A percentile compares a stretch with the other conserved stretches of the same genome.
Evolutionary conservation across 2,113 vertebrate species (phyloP).

Genomic region (Oncorhynchus gorbuscha): DNA sequence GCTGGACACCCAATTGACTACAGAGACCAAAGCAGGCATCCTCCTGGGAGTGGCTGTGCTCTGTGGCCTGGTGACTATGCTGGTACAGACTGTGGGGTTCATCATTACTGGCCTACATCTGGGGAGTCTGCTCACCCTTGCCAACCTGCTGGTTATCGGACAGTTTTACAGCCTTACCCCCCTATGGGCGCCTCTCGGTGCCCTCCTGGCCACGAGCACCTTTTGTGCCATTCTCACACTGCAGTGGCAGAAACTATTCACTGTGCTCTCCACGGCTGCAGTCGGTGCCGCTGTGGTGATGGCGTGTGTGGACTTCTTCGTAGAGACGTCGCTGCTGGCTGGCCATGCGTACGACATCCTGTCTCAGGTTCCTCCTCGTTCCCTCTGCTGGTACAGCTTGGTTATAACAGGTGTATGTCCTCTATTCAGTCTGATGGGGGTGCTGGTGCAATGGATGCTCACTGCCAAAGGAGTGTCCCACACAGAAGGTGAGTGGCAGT

Average conservation of each 20-base stretch:
- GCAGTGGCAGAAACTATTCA: constrained; percentile 82
- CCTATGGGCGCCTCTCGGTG: constrained; percentile 75
- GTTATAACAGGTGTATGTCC: constrained; percentile 77
- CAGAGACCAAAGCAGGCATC: constrained; percentile 81
- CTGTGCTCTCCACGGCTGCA: constrained; percentile 77
- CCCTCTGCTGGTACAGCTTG: constrained; percentile 87
- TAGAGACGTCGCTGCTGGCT: constrained; percentile 74
- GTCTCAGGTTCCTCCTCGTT: constrained; percentile 54
- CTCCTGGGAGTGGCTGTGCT: constrained; percentile 82
- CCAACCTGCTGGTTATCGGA: constrained; percentile 68
- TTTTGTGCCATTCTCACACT: constrained; percentile 77
- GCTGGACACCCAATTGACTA: constrained; percentile 73
- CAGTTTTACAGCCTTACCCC: constrained; percentile 76
- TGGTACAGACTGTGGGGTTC: constrained; percentile 81
- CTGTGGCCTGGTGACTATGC: constrained; percentile 81
- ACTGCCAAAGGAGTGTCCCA: constrained; percentile 76
- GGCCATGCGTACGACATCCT: constrained; percentile 73
- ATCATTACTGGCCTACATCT: constrained; percentile 84
- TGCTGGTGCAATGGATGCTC: constrained; percentile 81
- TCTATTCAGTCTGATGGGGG: constrained; percentile 69
- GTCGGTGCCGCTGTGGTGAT: constrained; percentile 76
- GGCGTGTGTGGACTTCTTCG: constrained; percentile 78
- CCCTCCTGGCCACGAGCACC: constrained; percentile 71
- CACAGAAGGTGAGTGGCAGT: constrained; percentile 65
- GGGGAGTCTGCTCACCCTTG: constrained; percentile 76